Evolutionary conservation across 2,113 vertebrate genomes (phyloP).

Genomic region (Clarias batrachus): DNA sequence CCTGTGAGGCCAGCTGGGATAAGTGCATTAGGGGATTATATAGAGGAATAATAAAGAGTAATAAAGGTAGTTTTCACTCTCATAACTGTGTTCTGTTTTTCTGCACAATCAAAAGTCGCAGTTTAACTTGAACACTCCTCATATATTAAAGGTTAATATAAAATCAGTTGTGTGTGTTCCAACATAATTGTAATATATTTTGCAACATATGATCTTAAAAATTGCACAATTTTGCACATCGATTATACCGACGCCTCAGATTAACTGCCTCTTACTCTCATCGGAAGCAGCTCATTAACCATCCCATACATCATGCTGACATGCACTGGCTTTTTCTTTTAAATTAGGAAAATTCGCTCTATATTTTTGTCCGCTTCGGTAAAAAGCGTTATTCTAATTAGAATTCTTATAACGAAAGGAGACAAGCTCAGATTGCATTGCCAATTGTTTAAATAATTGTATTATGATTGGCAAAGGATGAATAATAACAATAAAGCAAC

Average conservation of each 20-base stretch:
- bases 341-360: not conserved
- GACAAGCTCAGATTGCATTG: conserved; percentile 67
- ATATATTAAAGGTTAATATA: too few relatives aligned
- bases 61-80: too few relatives aligned
- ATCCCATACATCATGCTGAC: conserved; percentile 60
- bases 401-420: conserved; percentile 65
- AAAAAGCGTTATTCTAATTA: conserved; percentile 63
- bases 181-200: not conserved
- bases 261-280: conserved; percentile 34
- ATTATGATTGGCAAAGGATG: conserved; percentile 65
- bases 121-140: too few relatives aligned
- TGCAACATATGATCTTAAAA: not conserved
- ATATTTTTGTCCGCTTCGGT: conserved; percentile 66
- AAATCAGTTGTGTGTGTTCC: not conserved
- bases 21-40: too few relatives aligned
- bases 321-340: conserved; percentile 47
- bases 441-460: conserved; percentile 72
- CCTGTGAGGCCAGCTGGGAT: too few relatives aligned
- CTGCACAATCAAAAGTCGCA: too few relatives aligned
- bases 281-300: conserved; percentile 58
- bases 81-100: too few relatives aligned
- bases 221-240: not conserved
- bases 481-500: conserved; percentile 57
- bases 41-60: too few relatives aligned
- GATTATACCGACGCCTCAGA: not conserved